Base-by-base conservation (phyloP, 2,113 vertebrate genomes). In the Heterocephalus glaber region DNA sequence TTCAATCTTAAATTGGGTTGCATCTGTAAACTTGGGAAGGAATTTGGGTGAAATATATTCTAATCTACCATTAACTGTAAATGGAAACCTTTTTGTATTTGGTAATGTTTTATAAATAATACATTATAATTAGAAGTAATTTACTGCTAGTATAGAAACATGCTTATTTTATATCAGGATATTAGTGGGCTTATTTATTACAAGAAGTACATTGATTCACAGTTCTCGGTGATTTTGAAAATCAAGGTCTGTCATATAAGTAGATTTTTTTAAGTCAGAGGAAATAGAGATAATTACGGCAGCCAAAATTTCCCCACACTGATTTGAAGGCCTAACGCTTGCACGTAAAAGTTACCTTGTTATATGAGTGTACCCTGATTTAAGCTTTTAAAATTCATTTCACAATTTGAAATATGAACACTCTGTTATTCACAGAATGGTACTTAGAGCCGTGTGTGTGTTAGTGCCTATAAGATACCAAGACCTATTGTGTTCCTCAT, bases 191-290 rank as follows among this genome's bases (percentile, higher is more conserved):
- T 92, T 77, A 28, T 80, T 72, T 91, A 49, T 76, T 83, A 52
- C 66, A 95, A 72, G 79, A 90, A 90, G 85, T 66, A 56, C 38
- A 33, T 74, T 77, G 74, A 94, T 81, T 92, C 79, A 5, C 70
- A 92, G n/a, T 47, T 89, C 91, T 63, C 35, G 33, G 49, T 84
- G 52, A 38, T 84, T 86, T 87, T 89, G 65, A 95, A 81, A 92
- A 91, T 82, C 70, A 95, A 47, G 49, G 28, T 82, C 81, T 92
- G 83, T 61, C 33, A 4, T 70, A 49, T 84, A 84, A 86, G 92
- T 86, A 61, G 44, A 80, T 72, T 87, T 72, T 87, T 95, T 95
- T 90, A 91, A 96, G 38, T 79, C 17, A 33, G 89, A 92, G 81
- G 81, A 93, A 86, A 87, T 65, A n/a, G 20, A 65, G 92, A 70